These are phyloP conservation scores for Lysandra coridon DNA, from an alignment of 2,888 invertebrate genomes.

Conservation along the genomic window DNA sequence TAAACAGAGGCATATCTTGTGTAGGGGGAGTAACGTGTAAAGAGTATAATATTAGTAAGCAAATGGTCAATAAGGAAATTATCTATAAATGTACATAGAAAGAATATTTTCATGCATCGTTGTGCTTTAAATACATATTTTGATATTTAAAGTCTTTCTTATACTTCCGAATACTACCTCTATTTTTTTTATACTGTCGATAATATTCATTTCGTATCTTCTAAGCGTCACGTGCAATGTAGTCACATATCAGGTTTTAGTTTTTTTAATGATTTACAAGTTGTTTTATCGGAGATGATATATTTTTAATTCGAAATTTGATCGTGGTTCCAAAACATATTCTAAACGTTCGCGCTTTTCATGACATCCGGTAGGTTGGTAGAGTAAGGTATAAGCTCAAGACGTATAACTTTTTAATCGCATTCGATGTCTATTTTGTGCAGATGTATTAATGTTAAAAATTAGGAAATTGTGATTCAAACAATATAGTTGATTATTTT, in stretches of 20 bases:
- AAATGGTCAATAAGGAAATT: conserved; percentile 78
- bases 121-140: conserved; percentile 50
- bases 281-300: conserved; percentile 21
- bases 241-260: conserved; percentile 63
- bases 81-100: conserved; percentile 73
- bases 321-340: conserved; percentile 36
- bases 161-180: conserved; percentile 55
- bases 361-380: conserved; percentile 47
- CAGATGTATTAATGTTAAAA: conserved; percentile 70
- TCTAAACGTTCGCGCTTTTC: conserved; percentile 47
- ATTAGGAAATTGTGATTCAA: conserved; percentile 79
- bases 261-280: conserved; percentile 29
- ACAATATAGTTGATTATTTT: conserved; percentile 74
- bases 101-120: conserved; percentile 57
- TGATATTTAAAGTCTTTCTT: conserved; percentile 43
- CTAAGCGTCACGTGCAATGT: conserved; percentile 62
- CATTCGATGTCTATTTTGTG: conserved; percentile 71
- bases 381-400: conserved; percentile 43
- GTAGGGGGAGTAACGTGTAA: conserved; percentile 50
- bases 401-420: conserved; percentile 50
- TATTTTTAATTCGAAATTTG: conserved; percentile 26
- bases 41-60: conserved; percentile 64
- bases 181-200: conserved; percentile 42
- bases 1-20: conserved; percentile 67
- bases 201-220: conserved; percentile 4